Percentiles rank a stretch among this genome's conserved stretches.
Evolutionary conservation across 2,888 invertebrate species (phyloP).

Genomic region (Limulus polyphemus): DNA sequence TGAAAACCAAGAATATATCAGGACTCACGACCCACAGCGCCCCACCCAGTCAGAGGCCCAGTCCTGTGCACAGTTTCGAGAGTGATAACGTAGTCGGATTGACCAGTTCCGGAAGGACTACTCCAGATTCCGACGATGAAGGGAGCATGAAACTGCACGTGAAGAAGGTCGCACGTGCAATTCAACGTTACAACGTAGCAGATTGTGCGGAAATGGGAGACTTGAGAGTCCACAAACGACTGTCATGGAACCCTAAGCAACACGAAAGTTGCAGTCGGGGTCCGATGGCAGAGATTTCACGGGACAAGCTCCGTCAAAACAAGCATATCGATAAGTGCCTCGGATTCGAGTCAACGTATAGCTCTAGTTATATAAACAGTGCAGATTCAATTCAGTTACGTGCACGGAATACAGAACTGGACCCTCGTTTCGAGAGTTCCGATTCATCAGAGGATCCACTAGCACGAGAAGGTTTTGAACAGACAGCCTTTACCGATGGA

Average conservation of each 20-base stretch:
- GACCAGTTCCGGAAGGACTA: no score
- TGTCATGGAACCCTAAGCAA: slow-evolving; percentile 48
- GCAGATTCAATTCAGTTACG: slow-evolving; percentile 36
- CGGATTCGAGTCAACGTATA: slow-evolving; percentile 38
- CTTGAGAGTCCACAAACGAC: slow-evolving; percentile 46
- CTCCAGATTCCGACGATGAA: slow-evolving; percentile 2
- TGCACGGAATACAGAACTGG: slow-evolving; percentile 13
- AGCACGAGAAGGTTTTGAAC: no score
- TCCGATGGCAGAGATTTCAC: neutral
- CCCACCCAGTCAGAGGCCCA: neutral
- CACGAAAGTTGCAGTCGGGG: slow-evolving; percentile 21
- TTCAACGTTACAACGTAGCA: slow-evolving; percentile 50
- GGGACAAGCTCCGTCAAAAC: slow-evolving; percentile 12
- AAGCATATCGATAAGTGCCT: slow-evolving; percentile 31
- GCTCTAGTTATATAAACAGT: slow-evolving; percentile 40
- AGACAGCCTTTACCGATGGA: no score
- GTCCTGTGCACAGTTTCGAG: slow-evolving; percentile 1
- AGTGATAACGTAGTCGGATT: neutral
- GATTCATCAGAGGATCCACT: slow-evolving; percentile 4
- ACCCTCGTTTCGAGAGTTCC: neutral
- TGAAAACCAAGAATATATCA: neutral
- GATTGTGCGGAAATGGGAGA: slow-evolving; percentile 49
- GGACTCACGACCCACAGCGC: neutral
- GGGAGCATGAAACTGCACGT: slow-evolving; percentile 5
- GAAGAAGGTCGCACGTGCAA: slow-evolving; percentile 14